phyloP scores from a whole-genome alignment of 30 jellyfish, hydroid and myxozoan species.

The Sanderia malayensis region DNA sequence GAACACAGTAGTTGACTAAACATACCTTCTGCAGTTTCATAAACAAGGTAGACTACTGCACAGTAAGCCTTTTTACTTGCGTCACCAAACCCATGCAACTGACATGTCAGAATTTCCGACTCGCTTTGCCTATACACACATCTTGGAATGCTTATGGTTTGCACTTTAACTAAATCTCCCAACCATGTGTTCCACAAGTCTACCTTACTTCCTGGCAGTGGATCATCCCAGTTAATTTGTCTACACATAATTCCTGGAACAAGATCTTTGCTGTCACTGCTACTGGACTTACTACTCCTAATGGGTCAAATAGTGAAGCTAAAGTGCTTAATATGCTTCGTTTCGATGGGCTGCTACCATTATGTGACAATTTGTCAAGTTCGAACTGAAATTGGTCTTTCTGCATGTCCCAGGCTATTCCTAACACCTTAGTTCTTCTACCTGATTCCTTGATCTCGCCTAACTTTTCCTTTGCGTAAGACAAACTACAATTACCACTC shows the following conservation, averaged over 20 bases:
- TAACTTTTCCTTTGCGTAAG: slow-evolving; percentile 3
- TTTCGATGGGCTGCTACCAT: not conserved
- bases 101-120: not conserved
- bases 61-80: slow-evolving; percentile 17
- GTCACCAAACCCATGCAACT: slow-evolving; percentile 35
- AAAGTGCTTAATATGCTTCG: slow-evolving; percentile 11
- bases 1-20: slow-evolving; percentile 4
- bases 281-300: slow-evolving; percentile 31
- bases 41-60: slow-evolving; percentile 20
- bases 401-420: not conserved
- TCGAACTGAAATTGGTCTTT: not conserved
- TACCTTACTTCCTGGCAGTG: not conserved
- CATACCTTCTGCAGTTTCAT: slow-evolving; percentile 8
- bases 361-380: not conserved
- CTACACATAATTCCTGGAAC: slow-evolving; percentile 25
- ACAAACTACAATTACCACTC: not conserved
- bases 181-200: slow-evolving; percentile 16
- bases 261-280: not conserved
- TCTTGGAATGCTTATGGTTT: not conserved
- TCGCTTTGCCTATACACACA: not conserved
- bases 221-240: slow-evolving; percentile 17
- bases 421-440: not conserved
- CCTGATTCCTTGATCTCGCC: not conserved
- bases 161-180: not conserved
- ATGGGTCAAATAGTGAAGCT: slow-evolving; percentile 26